phyloP scores from a whole-genome alignment of 2,113 vertebrate species.

The Atlantisia rogersi region DNA sequence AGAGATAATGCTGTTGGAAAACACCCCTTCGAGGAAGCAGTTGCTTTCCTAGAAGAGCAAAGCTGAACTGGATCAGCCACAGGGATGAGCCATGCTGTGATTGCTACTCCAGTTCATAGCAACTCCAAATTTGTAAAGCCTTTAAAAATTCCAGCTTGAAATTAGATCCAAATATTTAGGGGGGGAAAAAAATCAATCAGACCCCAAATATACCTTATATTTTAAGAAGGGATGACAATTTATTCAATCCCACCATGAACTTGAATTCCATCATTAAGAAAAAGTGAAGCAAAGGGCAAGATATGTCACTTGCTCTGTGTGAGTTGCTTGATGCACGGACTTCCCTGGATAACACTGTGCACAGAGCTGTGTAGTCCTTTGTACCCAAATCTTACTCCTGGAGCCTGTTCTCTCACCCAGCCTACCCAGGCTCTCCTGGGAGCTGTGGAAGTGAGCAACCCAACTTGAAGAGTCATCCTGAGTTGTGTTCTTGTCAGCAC shows the following conservation, averaged over 20 bases:
- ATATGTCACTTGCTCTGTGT: neutral
- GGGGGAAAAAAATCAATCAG: neutral
- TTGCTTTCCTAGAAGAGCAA: neutral
- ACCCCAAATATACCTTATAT: neutral
- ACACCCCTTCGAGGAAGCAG: neutral
- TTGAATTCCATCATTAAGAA: neutral
- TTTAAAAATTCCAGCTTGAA: neutral
- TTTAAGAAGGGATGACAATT: neutral
- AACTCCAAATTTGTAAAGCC: neutral
- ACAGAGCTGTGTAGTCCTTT: rapidly evolving
- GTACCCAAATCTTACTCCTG: neutral
- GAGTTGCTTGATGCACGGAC: neutral
- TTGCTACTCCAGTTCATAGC: neutral
- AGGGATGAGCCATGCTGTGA: neutral
- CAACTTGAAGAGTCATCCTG: neutral
- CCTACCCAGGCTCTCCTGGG: neutral
- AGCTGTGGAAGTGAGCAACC: neutral
- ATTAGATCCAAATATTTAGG: neutral
- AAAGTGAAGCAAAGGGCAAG: neutral
- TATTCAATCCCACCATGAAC: neutral
- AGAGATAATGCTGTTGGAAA: neutral
- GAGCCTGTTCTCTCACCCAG: neutral
- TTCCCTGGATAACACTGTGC: neutral
- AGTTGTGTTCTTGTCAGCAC: neutral
- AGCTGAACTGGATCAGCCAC: neutral